A percentile compares a stretch with the other conserved stretches of the same genome.
Evolutionary conservation across 2,797 vertebrate genomes (phyloP).

Genomic region (Pristis pectinata): DNA sequence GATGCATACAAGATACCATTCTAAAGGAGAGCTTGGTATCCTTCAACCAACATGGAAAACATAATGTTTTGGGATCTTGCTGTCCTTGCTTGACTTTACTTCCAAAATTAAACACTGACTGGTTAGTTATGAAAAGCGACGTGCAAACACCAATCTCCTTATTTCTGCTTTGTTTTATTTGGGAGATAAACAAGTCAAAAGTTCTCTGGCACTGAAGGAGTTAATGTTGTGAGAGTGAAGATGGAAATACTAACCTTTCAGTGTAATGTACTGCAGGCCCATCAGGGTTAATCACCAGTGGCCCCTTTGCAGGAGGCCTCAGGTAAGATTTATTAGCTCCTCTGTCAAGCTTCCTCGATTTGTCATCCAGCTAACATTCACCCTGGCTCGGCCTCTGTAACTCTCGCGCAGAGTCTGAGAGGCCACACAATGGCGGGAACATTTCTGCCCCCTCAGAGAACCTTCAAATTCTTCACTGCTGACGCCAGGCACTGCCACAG

Average conservation of each 20-base stretch:
- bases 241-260: conserved; percentile 35
- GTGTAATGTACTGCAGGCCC: conserved; percentile 34
- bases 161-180: too few species aligned
- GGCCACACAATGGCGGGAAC: neutral
- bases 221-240: neutral
- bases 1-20: neutral
- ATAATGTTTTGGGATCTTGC: neutral
- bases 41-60: too few species aligned
- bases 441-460: neutral
- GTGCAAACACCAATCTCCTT: neutral
- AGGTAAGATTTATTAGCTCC: conserved; percentile 36
- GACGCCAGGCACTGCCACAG: neutral
- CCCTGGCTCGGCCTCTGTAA: neutral
- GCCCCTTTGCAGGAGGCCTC: conserved; percentile 32
- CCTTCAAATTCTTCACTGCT: neutral
- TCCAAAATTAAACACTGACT: too few species aligned
- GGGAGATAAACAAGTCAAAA: too few species aligned
- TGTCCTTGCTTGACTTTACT: neutral
- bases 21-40: neutral
- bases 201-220: neutral
- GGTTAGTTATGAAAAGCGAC: neutral
- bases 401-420: neutral
- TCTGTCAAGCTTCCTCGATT: neutral
- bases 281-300: conserved; percentile 37
- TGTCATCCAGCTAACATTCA: neutral